Evolutionary conservation across 2,113 vertebrate genomes (phyloP), one percentile per base, ranked within the genome.

Genomic region (Pelvicachromis taeniatus): DNA sequence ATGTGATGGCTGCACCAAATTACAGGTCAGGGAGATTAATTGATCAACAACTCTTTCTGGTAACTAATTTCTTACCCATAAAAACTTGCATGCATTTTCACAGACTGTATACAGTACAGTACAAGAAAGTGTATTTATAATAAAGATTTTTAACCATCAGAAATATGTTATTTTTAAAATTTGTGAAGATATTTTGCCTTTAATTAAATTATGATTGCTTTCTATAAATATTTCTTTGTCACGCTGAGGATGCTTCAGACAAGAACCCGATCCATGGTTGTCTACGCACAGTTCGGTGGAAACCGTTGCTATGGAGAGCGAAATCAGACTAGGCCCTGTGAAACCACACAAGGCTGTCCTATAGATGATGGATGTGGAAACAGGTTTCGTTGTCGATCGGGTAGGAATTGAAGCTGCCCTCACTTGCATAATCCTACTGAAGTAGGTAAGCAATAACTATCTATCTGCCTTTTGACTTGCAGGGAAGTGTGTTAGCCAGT

Each of bases 321-420:
- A 9, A 94, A 92, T 52, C 93, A 98, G 93, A 97, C 88, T 23
- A 96, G 94, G 19, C 0, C 89, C 0, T 99, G 98, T 88, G 88
- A 92, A 5, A 96, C 97, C 1, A 95, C 94, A 2, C 91, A 91
- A 88, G 96, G 96, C 29, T 99, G 98, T 70, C 97, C 97, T 4
- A 85, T 95, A 33, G 96, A 97, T 23, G 94, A 96, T 3, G 98
- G 98, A 53, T 99, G 98, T 87, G 97, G 96, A 85, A 91, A 96
- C 63, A 95, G 97, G 14, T 99, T 99, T 92, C 95, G 97, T 29
- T 99, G 98, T 89, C 94, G 87, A 70, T 99, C 98, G 92, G 98
- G 98, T 99, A 9, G 38, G 65, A 61, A 77, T 50, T 9, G 2
- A 52, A 58, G 14, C 23, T 58, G 6, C 4, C 7, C 8, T 21